Base-by-base conservation (phyloP, 2,888 invertebrate species). In the Osmoderma eremita region DNA sequence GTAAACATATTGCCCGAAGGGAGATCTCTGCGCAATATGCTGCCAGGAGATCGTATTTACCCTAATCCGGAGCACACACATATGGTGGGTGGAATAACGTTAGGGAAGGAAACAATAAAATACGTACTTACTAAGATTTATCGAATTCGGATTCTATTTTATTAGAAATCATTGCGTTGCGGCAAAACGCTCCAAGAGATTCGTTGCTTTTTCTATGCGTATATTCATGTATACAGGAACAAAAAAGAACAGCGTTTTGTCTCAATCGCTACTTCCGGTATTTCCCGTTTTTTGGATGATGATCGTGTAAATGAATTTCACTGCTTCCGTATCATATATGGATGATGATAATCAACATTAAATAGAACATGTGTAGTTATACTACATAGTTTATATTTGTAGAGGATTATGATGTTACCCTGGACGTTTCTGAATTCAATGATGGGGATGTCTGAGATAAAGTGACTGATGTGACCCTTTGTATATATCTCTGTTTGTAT, bases 1-100 rank as follows among this genome's bases (percentile, higher is more conserved):
- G 75, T 70, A 73, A 74, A 74, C 74, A 74, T 74, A 74, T 74
- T 74, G 74, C 72, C 69, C 62, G 49, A 49, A 66, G 71, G 73
- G 74, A 71, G 69, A 66, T 53, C 65, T 15, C 36, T 39, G 69
- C 67, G 74, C 72, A 73, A 74, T 73, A 74, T 74, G 72, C 72
- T 74, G 69, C 70, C 70, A 69, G 69, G 68, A 68, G 67, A 71
- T 67, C 58, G 68, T 67, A 69, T 72, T 72, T 72, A 71, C 73
- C 72, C 74, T 73, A 73, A 72, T 73, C 72, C 71, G 69, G 67
- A 72, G 67, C 72, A 71, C 70, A 58, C 72, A 72, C 71, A 73
- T 71, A 71, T 70, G 70, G 71, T 67, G 70, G 72, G 68, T 68
- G 67, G 69, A 63, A 54, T 54, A 63, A 54, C 64, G 67, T 65